A percentile compares a stretch with the other conserved stretches of the same genome.
phyloP scores from a whole-genome alignment of 2,113 vertebrate species.

The Menura novaehollandiae region DNA sequence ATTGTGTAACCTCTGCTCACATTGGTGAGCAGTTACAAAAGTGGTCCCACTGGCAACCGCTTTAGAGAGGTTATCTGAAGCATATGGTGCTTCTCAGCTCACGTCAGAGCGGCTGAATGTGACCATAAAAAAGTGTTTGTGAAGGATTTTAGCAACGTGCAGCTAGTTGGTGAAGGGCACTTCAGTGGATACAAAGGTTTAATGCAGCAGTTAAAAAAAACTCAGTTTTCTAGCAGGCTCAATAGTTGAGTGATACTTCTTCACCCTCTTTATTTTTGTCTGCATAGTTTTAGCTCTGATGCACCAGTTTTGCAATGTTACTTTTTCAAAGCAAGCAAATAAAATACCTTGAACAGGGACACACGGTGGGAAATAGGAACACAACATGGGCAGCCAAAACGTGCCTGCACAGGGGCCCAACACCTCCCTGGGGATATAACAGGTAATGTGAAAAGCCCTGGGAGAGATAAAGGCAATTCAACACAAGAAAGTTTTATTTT shows the following conservation, averaged over 20 bases:
- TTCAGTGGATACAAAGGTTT: neutral
- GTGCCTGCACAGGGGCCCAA: neutral
- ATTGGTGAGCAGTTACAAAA: neutral
- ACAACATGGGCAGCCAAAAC: neutral
- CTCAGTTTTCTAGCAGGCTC: neutral
- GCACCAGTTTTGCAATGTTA: neutral
- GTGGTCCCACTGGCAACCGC: slow-evolving; percentile 38
- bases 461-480: neutral
- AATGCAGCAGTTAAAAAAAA: neutral
- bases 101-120: neutral
- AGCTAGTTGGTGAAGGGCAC: neutral
- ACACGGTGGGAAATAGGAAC: neutral
- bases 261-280: neutral
- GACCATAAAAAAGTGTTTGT: neutral
- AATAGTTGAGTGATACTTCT: neutral
- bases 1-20: slow-evolving; percentile 49
- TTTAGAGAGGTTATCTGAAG: slow-evolving; percentile 11
- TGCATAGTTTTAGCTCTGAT: neutral
- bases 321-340: neutral
- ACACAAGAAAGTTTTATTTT: neutral
- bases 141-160: neutral
- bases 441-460: neutral
- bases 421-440: neutral
- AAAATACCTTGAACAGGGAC: neutral
- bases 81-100: slow-evolving; percentile 30